Evolutionary conservation across 1,140 invertebrate genomes (phyloP), one percentile per base, ranked within the genome.

Genomic region (Drosophila subobscura): DNA sequence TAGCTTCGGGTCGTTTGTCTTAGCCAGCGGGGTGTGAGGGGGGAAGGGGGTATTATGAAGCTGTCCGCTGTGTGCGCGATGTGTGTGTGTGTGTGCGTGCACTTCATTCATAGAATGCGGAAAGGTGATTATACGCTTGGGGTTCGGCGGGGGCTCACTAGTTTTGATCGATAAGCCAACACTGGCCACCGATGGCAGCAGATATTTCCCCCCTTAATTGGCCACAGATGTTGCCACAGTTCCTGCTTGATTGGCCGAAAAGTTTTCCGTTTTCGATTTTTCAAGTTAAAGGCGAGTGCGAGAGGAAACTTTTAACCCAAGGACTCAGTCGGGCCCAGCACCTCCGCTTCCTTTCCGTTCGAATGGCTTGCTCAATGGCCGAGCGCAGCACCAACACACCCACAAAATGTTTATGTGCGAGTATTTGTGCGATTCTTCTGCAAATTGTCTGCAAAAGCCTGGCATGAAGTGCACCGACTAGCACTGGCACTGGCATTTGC

Each of bases 101-200:
- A 52, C 58, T 76, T 50, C 53, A 72, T 81, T 70, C 66, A 64
- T 56, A 53, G 74, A 86, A 86, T 79, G 83, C 83, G 83, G 83
- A 86, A 86, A 86, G 83, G 83, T 88, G 78, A 83, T 86, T 88
- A 86, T 78, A 74, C 64, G 83, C 70, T 66, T 41, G 33, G 46
- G 50, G 58, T 66, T 50, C 5, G 42, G 16, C 16, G 16, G 23
- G 51, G 49, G 10, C 3, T 68, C 66, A 55, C 63, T 51, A 72
- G 72, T 65, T 50, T 65, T 80, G 80, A 85, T 86, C 72, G 81
- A 86, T 85, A 70, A 49, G 50, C 42, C 44, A 53, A 10, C 8
- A 51, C 12, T 74, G 23, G 29, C 29, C 44, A 20, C 16, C 16
- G 16, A 20, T 20, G 16, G 0, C 16, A 20, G n/a, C 45, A 68